Base-by-base conservation (phyloP, 2,797 vertebrate species). In the Acipenser transmontanus region DNA sequence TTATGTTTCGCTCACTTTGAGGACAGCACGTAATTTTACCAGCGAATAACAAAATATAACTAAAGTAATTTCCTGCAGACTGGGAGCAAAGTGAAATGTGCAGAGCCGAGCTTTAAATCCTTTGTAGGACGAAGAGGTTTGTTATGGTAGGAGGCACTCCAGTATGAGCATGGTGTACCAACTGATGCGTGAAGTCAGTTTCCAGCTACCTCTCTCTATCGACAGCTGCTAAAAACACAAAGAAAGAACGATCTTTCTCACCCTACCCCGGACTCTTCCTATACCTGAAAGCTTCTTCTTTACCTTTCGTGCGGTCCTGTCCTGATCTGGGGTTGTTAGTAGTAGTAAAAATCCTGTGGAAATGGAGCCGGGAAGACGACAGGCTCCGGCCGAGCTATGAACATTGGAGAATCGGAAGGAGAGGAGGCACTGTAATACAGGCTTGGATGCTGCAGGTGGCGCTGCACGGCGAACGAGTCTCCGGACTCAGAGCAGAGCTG, bases 131-230 rank as follows among this genome's bases (percentile, higher is more conserved):
- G 61, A 67, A 80, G 76, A 77, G 84, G 82, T 84, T 78, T 84
- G 84, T 80, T 81, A 75, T 81, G 84, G 80, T 73, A 78, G 85
- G 74, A 81, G 81, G 76, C 80, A 78, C 84, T 85, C 84, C 82
- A 74, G 72, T 78, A 79, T 81, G 78, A 78, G 84, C 81, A 76
- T 80, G 78, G 77, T 83, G 81, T 79, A 88, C 83, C 88, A 85
- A 89, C 88, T 86, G 90, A 91, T 90, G 91, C 89, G 86, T 87
- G 88, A 89, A 84, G 86, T 90, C 88, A 78, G 78, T 81, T 80
- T 74, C 82, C 73, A 76, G 79, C 83, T 74, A 72, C 77, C 76
- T 77, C 72, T 82, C 78, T 82, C 78, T 70, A 76, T 79, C 82
- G 76, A 84, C 82, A 78, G 82, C 81, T 79, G 78, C 79, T 78